Percentiles rank a stretch among this genome's conserved stretches.
phyloP scores from a whole-genome alignment of 2,113 vertebrate genomes.

The Neomonachus schauinslandi region DNA sequence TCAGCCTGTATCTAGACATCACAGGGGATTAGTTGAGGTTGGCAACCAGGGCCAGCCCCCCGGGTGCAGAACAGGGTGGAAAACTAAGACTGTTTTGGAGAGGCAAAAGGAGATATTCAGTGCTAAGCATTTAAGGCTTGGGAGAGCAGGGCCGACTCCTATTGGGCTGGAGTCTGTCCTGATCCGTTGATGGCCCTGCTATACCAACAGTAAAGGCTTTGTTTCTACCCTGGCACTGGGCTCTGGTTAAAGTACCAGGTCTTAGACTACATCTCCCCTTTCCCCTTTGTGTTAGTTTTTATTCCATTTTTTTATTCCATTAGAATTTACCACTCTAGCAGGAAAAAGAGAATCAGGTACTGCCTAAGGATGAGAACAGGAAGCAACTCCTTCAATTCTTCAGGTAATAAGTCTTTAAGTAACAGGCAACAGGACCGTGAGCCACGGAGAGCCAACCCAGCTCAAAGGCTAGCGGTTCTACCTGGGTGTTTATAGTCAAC shows the following conservation, averaged over 20 bases:
- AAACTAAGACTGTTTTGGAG: background rate
- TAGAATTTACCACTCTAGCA: background rate
- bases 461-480: background rate
- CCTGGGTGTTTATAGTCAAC: background rate
- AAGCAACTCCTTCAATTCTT: background rate
- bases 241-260: background rate
- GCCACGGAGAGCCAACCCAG: background rate
- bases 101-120: background rate
- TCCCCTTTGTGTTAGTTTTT: background rate
- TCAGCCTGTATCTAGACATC: background rate
- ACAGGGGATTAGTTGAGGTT: background rate
- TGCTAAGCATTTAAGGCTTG: background rate
- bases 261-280: background rate
- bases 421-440: too few relatives aligned
- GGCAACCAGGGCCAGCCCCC: background rate
- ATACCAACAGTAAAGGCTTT: background rate
- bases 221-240: background rate
- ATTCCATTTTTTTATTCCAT: background rate
- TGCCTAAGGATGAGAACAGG: background rate
- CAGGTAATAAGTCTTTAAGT: background rate
- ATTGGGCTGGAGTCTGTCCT: background rate
- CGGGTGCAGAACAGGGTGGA: fast-evolving
- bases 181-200: fast-evolving
- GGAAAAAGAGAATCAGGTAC: background rate
- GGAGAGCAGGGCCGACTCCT: background rate